Percentiles rank a stretch among this genome's conserved stretches.
Evolutionary conservation across 2,888 invertebrate genomes (phyloP).

Genomic region (Melipona beecheii): DNA sequence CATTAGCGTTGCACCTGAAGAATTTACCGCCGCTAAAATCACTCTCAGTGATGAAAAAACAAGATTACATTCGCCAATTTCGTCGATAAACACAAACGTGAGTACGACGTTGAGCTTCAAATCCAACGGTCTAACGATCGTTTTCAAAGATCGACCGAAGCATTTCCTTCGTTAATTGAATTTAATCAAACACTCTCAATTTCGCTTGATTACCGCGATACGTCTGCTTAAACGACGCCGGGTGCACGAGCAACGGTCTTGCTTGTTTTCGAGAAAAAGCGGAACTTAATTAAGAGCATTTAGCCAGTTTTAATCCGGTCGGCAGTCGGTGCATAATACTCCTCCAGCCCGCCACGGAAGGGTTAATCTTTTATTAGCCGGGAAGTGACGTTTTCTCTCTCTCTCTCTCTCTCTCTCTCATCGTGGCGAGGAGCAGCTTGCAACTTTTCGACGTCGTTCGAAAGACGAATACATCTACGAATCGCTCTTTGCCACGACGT

Average conservation of each 20-base stretch:
- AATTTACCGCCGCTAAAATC: too few relatives aligned
- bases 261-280: conserved; percentile 11
- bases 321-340: conserved; percentile 21
- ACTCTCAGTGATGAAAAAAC: too few relatives aligned
- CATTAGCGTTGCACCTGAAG: too few relatives aligned
- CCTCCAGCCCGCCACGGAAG: conserved; percentile 19
- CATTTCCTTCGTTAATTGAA: too few relatives aligned
- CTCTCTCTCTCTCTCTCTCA: neutral
- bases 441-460: neutral
- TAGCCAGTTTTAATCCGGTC: conserved; percentile 22
- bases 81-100: too few relatives aligned
- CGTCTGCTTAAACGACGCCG: neutral
- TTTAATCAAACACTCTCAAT: neutral
- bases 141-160: too few relatives aligned
- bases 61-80: too few relatives aligned
- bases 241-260: neutral
- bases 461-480: neutral
- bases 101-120: too few relatives aligned
- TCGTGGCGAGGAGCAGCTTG: too few relatives aligned
- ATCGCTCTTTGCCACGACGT: too few relatives aligned
- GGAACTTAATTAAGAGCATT: conserved; percentile 43
- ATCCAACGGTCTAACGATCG: too few relatives aligned
- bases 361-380: conserved; percentile 50
- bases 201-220: neutral
- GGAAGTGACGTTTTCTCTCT: conserved; percentile 29